A percentile compares a stretch with the other conserved stretches of the same genome.
Conservation (phyloP, 2,888 invertebrate genomes). For the Brenthis ino region DNA sequence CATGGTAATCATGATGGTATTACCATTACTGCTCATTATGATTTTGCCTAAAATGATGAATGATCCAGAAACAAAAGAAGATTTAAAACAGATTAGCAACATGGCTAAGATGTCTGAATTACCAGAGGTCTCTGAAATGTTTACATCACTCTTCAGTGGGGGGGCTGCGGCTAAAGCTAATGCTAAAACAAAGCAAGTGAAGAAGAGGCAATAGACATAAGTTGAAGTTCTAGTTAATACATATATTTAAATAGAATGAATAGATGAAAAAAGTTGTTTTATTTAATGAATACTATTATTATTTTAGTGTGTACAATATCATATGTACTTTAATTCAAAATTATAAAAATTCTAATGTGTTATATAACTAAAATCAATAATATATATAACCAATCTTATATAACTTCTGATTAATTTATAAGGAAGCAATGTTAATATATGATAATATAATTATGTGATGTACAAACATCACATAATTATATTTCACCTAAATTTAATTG, state of each 20-base stretch:
- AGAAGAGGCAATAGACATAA: constrained; percentile 67
- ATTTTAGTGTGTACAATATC: too few relatives aligned
- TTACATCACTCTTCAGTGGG: constrained; percentile 93
- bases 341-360: too few relatives aligned
- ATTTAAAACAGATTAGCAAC: constrained; percentile 94
- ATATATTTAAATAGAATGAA: constrained; percentile 41
- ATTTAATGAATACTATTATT: too few relatives aligned
- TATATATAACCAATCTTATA: too few relatives aligned
- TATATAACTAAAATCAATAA: too few relatives aligned
- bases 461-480: too few relatives aligned
- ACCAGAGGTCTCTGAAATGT: constrained; percentile 97
- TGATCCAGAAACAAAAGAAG: constrained; percentile 98
- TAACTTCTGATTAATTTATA: too few relatives aligned
- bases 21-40: constrained; percentile 95
- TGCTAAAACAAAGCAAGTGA: constrained; percentile 73
- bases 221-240: background rate
- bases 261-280: constrained; percentile 48
- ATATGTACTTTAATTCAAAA: too few relatives aligned
- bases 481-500: too few relatives aligned
- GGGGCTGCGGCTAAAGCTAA: constrained; percentile 79
- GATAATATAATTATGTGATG: too few relatives aligned
- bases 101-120: constrained; percentile 92
- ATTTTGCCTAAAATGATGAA: constrained; percentile 98
- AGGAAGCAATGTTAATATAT: too few relatives aligned
- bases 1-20: constrained; percentile 98